Evolutionary conservation across 1,140 invertebrate genomes (phyloP), one percentile per base, ranked within the genome.

Genomic region (Dendrolimus kikuchii): DNA sequence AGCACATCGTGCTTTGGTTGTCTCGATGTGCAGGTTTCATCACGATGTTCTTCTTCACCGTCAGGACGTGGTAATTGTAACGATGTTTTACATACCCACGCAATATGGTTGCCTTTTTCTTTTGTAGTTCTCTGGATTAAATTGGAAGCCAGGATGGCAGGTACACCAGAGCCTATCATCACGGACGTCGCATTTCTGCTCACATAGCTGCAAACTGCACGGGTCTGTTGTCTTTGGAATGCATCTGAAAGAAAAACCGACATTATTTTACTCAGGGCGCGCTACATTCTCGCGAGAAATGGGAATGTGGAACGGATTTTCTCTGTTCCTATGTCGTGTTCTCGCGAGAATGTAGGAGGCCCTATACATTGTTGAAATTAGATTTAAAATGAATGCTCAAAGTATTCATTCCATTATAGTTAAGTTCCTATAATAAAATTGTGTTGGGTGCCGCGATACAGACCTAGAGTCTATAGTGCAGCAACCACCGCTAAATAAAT

Each of bases 131-230:
- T 90, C 88, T 0, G 82, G 72, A 64, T 85, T 86, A 71, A 92
- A 92, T 56, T 76, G 87, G 71, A 90, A 92, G 0, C 92, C 92
- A 36, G 87, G 74, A 67, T 87, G 89, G 60, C 92, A 92, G 8
- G 90, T 90, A 74, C 92, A 92, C 68, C 92, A 90, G 7, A 92
- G 74, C n/a, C 89, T 71, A 49, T 90, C 89, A 7, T 89, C 85
- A 47, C 87, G 89, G 10, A 91, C 87, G 9, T 88, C 88, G 67
- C 92, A 92, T 52, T 87, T 87, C 71, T 92, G 92, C 66, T 92
- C 91, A 61, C 92, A 92, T 6, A 92, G 73, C 51, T 88, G 82
- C 61, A 92, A 73, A 40, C 89, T 89, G 71, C 92, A 92, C 0
- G 91, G 90, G 71, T 92, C 89, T 60, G 89, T 74, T 7, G 87